These are phyloP conservation scores for Ictidomys tridecemlineatus DNA, from an alignment of 2,113 vertebrate genomes.

Conservation along the genomic window DNA sequence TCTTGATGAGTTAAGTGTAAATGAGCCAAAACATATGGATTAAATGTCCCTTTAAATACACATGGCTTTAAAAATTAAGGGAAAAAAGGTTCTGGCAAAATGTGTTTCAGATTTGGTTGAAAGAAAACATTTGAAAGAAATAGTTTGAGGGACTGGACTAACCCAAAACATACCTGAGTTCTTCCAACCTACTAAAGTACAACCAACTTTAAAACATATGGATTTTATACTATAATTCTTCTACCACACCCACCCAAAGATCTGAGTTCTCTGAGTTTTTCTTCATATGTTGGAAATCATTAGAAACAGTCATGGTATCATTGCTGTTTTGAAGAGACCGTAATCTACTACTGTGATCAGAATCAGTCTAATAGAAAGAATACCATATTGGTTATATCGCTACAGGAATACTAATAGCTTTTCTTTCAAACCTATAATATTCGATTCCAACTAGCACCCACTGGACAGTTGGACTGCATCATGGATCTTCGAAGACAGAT, in stretches of 20 bases:
- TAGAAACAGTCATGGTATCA: conserved; percentile 79
- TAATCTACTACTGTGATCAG: conserved; percentile 64
- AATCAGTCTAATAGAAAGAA: conserved; percentile 58
- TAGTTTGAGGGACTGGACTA: conserved; percentile 81
- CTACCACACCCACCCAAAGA: conserved; percentile 72
- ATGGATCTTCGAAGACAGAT: background rate
- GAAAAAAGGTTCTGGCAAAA: conserved; percentile 83
- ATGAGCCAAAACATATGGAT: conserved; percentile 86
- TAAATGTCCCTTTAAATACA: conserved; percentile 86
- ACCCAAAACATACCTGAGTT: conserved; percentile 85
- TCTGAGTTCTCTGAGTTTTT: conserved; percentile 77
- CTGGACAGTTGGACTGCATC: background rate
- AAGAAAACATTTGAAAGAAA: conserved; percentile 85
- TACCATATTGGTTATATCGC: conserved; percentile 23
- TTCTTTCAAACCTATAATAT: conserved; percentile 34
- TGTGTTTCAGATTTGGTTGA: conserved; percentile 86
- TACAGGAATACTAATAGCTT: conserved; percentile 44
- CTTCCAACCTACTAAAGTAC: conserved; percentile 65
- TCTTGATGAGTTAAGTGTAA: conserved; percentile 86
- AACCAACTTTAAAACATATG: conserved; percentile 77
- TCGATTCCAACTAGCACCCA: background rate
- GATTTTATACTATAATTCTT: conserved; percentile 75
- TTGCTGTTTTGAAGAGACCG: conserved; percentile 49
- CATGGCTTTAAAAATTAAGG: conserved; percentile 84
- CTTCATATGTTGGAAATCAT: conserved; percentile 74